Conservation (phyloP, 2,888 invertebrate species). For the Cremastobaeus sp. region DNA sequence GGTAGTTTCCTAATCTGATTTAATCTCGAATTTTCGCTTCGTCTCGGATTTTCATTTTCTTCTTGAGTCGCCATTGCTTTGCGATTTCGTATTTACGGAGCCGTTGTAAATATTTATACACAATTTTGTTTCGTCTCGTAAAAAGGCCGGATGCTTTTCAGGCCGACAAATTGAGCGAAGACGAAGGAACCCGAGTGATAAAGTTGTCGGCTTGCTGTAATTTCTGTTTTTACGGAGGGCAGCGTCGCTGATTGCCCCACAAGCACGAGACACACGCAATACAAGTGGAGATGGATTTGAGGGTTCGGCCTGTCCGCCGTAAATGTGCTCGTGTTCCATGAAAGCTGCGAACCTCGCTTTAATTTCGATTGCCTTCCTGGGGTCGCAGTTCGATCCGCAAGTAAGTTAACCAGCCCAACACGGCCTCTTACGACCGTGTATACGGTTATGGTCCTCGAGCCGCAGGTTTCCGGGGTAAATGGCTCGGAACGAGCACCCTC, state of each 20-base stretch:
- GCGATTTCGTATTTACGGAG: too few species aligned
- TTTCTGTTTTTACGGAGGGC: constrained; percentile 27
- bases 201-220: constrained; percentile 9
- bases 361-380: constrained; percentile 49
- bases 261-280: constrained; percentile 27
- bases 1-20: too few species aligned
- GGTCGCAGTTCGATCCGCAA: constrained; percentile 52
- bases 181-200: not conserved
- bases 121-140: too few species aligned
- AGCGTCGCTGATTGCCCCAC: constrained; percentile 30
- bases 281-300: constrained; percentile 26
- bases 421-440: constrained; percentile 50
- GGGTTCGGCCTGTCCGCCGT: constrained; percentile 18
- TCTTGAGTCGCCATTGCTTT: too few species aligned
- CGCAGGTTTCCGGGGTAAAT: constrained; percentile 42
- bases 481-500: constrained; percentile 51
- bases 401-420: constrained; percentile 56
- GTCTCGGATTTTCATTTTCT: too few species aligned
- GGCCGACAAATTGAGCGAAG: too few species aligned
- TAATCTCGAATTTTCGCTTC: too few species aligned
- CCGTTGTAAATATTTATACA: too few species aligned
- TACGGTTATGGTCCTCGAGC: constrained; percentile 48
- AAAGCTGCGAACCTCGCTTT: constrained; percentile 52
- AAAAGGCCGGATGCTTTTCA: too few species aligned
- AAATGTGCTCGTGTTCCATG: constrained; percentile 47